Evolutionary conservation across 2,113 vertebrate genomes (phyloP), one percentile per base, ranked within the genome.

Genomic region (Hystrix brachyura): DNA sequence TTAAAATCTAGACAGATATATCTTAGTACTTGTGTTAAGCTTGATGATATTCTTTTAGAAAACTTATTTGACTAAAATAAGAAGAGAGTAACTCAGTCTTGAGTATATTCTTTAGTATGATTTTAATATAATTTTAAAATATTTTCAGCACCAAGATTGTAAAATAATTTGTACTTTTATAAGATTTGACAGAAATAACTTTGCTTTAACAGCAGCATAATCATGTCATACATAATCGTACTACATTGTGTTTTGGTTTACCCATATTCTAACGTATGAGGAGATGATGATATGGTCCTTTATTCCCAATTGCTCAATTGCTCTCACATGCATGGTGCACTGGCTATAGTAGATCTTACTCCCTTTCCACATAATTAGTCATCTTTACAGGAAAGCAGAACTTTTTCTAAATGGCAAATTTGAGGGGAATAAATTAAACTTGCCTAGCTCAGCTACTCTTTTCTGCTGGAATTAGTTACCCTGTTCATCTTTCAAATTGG

Each of bases 41-140:
- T 60, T 78, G 18, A 55, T 91, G 11, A 53, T 21, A 57, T n/a
- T 53, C 1, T 81, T 93, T 60, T 38, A 81, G 13, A 57, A 78
- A 92, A 67, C 5, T 65, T 76, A 72, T 10, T 78, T 92, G 60
- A 85, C 55, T 85, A 79, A 76, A 62, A 60, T 76, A 13, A 48
- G 5, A 76, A 29, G 7, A 27, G 21, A 74, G 21, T 74, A 74
- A 15, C 72, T 76, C 12, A 27, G 38, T 34, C 43, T 29, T 60
- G 15, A 79, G 11, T 5, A 10, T 57, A 86, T 84, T 67, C 10
- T 17, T 85, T 88, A 69, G 57, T 51, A 43, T 43, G 3, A 74
- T 34, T 55, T 65, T 25, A 94, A 88, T 57, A 71, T 34, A 60
- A 48, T 91, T 92, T 82, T 25, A 94, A 87, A 91, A 65, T 65